Conservation (phyloP, 2,888 invertebrate genomes). For the Andrena dorsata region DNA sequence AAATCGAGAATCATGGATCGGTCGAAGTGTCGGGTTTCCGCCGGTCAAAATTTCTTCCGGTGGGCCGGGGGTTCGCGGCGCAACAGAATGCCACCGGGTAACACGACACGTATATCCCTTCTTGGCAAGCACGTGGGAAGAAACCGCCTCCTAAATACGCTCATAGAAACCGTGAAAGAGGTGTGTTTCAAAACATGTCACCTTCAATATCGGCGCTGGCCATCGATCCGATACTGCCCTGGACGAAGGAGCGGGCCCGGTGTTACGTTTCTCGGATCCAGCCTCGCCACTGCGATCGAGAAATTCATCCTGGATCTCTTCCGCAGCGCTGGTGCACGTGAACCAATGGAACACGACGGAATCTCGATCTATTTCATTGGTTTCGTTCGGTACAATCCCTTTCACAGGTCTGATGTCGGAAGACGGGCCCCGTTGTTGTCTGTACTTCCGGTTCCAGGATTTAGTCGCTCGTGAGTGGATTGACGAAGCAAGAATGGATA, state of each 20-base stretch:
- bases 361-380: slow-evolving; percentile 13
- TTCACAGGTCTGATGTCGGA: not conserved
- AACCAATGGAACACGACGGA: not conserved
- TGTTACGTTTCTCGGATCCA: slow-evolving; percentile 50
- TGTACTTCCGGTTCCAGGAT: slow-evolving; percentile 41
- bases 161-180: slow-evolving; percentile 83
- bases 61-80: slow-evolving; percentile 51
- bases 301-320: slow-evolving; percentile 10
- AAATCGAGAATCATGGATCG: slow-evolving; percentile 44
- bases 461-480: slow-evolving; percentile 20
- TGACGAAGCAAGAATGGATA: not conserved
- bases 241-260: slow-evolving; percentile 29
- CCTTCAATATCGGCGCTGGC: slow-evolving; percentile 81
- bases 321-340: not conserved
- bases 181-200: slow-evolving; percentile 85
- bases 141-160: slow-evolving; percentile 80
- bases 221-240: slow-evolving; percentile 79
- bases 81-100: slow-evolving; percentile 76
- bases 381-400: slow-evolving; percentile 1
- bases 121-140: slow-evolving; percentile 83
- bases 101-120: slow-evolving; percentile 79
- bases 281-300: not conserved
- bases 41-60: slow-evolving; percentile 83
- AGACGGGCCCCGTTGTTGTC: not conserved
- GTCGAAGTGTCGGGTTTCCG: slow-evolving; percentile 69